Percentiles rank a stretch among this genome's conserved stretches.
Evolutionary conservation across 2,888 invertebrate species (phyloP).

Genomic region (Nowickia ferox): DNA sequence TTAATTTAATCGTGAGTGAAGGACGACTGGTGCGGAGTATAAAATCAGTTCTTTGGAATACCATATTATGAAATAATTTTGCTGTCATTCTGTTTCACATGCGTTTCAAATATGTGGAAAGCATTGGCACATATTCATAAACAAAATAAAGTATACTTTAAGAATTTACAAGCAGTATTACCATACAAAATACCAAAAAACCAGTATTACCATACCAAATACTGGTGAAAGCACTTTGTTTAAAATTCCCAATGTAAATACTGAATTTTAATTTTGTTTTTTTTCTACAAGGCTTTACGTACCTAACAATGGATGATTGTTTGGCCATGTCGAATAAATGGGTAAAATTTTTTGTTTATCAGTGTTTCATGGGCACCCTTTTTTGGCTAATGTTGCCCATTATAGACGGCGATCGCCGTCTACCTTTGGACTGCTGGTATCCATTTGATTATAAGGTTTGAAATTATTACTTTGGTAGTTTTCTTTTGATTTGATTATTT

Average conservation of each 20-base stretch:
- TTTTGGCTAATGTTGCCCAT: constrained; percentile 77
- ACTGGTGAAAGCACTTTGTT: too few species aligned
- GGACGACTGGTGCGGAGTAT: too few species aligned
- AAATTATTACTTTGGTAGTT: neutral
- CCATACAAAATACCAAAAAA: too few species aligned
- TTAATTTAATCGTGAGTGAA: neutral
- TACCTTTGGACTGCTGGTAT: constrained; percentile 80
- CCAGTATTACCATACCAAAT: too few species aligned
- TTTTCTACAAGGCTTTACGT: constrained; percentile 76
- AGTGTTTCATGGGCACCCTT: constrained; percentile 74
- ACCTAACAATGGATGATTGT: constrained; percentile 76
- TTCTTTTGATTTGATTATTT: neutral
- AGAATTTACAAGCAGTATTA: too few species aligned
- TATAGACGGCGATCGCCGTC: constrained; percentile 75
- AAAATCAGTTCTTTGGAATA: too few species aligned
- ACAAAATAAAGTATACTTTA: too few species aligned
- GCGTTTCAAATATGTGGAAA: too few species aligned
- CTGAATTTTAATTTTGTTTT: constrained; percentile 5
- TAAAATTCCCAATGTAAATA: neutral
- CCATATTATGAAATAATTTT: too few species aligned
- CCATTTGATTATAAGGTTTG: constrained; percentile 78
- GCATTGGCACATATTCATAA: too few species aligned
- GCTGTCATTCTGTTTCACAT: too few species aligned
- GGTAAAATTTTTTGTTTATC: constrained; percentile 75
- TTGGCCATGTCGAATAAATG: constrained; percentile 73